Base-by-base conservation (phyloP, 2,888 invertebrate genomes). In the Eupithecia inturbata region DNA sequence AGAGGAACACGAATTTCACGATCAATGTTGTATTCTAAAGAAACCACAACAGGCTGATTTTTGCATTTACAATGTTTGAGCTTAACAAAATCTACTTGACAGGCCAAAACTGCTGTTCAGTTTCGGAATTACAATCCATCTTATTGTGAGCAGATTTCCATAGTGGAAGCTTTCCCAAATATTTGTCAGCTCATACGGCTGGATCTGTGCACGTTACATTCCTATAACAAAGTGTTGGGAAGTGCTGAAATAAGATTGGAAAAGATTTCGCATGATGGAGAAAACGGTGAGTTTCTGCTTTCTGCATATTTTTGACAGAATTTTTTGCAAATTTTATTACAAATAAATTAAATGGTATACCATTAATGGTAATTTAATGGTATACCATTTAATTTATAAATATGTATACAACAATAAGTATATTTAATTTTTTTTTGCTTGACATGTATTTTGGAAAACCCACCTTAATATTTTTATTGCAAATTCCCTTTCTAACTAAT, bases 91-190 rank as follows among this genome's bases (percentile, higher is more conserved):
- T 57, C 14, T 26, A 49, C 33, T 53, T 78, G 81, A 22, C 84
- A 97, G 96, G 96, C 95, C 0, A 96, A 95, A 85, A 97, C 97
- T 0, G 94, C 95, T 45, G 92, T 95, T 9, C 95, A 95, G 79
- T 95, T 95, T 80, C 95, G 95, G n/a, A 95, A 95, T 0, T 93
- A 91, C 72, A 92, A 95, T 49, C 97, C 97, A 0, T 92, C 92
- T 26, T 98, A 97, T 95, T 96, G 97, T 84, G 97, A 98, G 87
- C 96, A 96, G 85, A 93, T 98, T 31, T 95, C 96, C 1, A 96
- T 98, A 84, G 96, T 95, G 1, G 98, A 98, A 89, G 95, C 97
- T 92, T 98, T 97, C 88, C 98, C 98, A 0, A 97, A 97, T 1
- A 89, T 97, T 67, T 96, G 96, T 78, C 96, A 97, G 81, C 93